Evolutionary conservation across 2,113 vertebrate species (phyloP), one percentile per base, ranked within the genome.

Genomic region (Dicerorhinus sumatrensis): DNA sequence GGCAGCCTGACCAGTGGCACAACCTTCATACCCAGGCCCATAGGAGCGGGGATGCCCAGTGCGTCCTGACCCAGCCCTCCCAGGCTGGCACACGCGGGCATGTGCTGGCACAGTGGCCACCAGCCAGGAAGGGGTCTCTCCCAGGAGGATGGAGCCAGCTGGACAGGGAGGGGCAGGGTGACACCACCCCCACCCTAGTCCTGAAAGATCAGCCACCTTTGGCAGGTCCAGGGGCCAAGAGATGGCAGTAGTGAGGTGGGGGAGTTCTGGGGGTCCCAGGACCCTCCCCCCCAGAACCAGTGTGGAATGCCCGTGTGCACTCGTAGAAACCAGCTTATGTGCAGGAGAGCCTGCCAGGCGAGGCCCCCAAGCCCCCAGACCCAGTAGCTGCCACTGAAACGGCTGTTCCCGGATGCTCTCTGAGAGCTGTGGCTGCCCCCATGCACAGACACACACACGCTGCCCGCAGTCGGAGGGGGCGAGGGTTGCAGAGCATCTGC

Each of bases 401-500:
- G 8, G 39, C 67, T 42, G 6, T 58, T 46, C 62, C 82, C 67
- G 27, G 54, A 33, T 10, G 17, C 14, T 1, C 65, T 14, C 67
- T n/a, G 67, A 21, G 42, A 36, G 90, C 54, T 21, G 16, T 16
- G 31, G 33, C 16, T 3, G 36, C 39, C 12, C 51, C 29, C 4
- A 5, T 31, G 23, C 10, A 6, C 39, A 16, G 5, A 27, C 36
- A 11, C 73, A 31, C 58, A 13, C 2, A 6, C 27, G 9, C 20
- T 5, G 67, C 31, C 9, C 6, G 4, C 5, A 8, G 18, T 20
- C 20, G 0, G 0, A 39, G 62, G 48, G 48, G 48, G 5, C 3
- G 27, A 8, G 10, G 48, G 81, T 11, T 2, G 39, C 10, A 20
- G 56, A 29, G 39, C 39, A 20, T 18, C 75, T 2, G 14, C 27